Conservation (phyloP, 2,797 vertebrate genomes). For the Morelia viridis region DNA sequence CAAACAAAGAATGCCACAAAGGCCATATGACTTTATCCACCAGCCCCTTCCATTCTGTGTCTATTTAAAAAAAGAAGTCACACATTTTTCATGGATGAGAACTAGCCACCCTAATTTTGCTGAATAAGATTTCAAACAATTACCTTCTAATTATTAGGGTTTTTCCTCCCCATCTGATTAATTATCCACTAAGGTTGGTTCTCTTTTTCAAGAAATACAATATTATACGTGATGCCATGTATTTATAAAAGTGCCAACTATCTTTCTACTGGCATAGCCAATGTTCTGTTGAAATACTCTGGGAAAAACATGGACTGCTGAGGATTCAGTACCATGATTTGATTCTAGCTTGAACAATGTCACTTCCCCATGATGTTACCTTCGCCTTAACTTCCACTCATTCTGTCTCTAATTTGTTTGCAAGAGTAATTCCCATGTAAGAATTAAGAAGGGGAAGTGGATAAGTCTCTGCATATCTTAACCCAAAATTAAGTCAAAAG, state of each 20-base stretch:
- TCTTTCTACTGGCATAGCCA: not conserved
- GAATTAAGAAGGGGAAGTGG: not conserved
- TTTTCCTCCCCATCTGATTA: not conserved
- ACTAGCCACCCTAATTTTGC: conserved; percentile 34
- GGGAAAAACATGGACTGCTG: not conserved
- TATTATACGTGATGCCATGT: conserved; percentile 7
- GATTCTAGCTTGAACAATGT: not conserved
- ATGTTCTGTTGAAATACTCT: not conserved
- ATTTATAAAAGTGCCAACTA: conserved; percentile 1
- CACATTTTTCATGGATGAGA: conserved; percentile 42
- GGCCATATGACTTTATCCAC: not conserved
- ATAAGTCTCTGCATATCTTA: not conserved
- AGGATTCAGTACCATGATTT: not conserved
- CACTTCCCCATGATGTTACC: not conserved
- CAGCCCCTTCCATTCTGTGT: conserved; percentile 15
- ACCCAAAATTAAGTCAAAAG: not conserved
- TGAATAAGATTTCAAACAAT: conserved; percentile 50
- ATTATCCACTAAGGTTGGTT: not conserved
- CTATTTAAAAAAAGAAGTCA: conserved; percentile 29
- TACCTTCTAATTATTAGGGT: conserved; percentile 35
- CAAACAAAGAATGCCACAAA: not conserved
- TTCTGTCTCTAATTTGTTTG: not conserved
- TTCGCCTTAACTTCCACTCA: not conserved
- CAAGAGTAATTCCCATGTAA: not conserved
- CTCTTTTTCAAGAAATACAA: not conserved